phyloP scores from a whole-genome alignment of 2,113 vertebrate species.

The Bos indicus region DNA sequence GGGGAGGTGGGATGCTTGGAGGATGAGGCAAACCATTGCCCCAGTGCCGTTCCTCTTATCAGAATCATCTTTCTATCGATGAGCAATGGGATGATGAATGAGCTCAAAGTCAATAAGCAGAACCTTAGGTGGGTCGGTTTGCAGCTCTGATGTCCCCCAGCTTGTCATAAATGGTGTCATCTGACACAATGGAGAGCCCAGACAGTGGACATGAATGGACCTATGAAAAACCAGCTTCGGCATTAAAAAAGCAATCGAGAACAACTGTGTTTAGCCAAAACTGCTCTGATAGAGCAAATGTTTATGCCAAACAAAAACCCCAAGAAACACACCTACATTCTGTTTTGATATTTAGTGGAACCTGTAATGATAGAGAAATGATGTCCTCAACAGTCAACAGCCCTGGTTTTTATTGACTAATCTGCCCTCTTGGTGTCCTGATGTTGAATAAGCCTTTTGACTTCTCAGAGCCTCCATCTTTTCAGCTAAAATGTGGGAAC shows the following conservation, averaged over 20 bases:
- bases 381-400: not conserved
- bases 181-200: not conserved
- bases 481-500: not conserved
- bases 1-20: not conserved
- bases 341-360: not conserved
- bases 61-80: not conserved
- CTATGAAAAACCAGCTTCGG: not conserved
- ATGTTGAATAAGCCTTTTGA: not conserved
- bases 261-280: not conserved
- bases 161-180: not conserved
- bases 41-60: not conserved
- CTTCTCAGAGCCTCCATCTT: not conserved
- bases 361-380: not conserved
- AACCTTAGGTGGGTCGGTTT: not conserved
- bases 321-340: not conserved
- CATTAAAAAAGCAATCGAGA: not conserved
- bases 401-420: not conserved
- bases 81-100: not conserved
- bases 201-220: rapidly evolving
- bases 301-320: not conserved
- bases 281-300: not conserved
- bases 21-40: too few species aligned
- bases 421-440: not conserved
- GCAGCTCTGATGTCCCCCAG: not conserved
- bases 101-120: not conserved